Evolutionary conservation across 2,888 invertebrate genomes (phyloP), one percentile per base, ranked within the genome.

Genomic region (Drosophila cracens): DNA sequence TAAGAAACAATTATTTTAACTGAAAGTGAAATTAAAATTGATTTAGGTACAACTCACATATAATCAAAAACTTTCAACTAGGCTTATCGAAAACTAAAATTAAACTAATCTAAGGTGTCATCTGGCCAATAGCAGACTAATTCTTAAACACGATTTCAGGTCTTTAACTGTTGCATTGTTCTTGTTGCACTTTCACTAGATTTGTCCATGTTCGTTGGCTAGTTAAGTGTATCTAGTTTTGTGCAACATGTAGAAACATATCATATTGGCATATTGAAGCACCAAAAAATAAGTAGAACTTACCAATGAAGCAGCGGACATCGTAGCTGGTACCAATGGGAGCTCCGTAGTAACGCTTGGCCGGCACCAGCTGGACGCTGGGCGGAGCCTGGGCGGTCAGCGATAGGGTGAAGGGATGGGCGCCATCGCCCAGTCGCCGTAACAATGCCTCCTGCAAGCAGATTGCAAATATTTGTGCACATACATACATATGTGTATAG

Each of bases 251-350:
- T 53, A 16, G 33, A 16, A 29, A 43, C 36, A 54, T 54, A 3
- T 54, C 61, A 34, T 52, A 38, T 16, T 18, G 53, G 10, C 3
- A 43, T 21, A 48, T 25, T 25, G n/a, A 13, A 31, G 31, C 36
- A 27, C 33, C 13, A 75, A n/a, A 40, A 16, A 2, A 16, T 4
- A 21, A 46, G 13, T 21, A 7, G 13, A 46, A 93, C 95, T 95
- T 94, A 97, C 97, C 97, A 70, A 97, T 95, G 92, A 96, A 98
- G 78, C 97, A 97, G 90, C 97, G 95, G 56, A 98, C 95, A 90
- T 98, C 98, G 90, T 98, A 98, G 65, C 97, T 97, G 57, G 97
- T 98, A 13, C 98, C 98, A 59, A 98, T 97, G 0, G 98, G 98
- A 1, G 97, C 97, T 0, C 98, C 98, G 78, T 96, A 96, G 93